A percentile compares a stretch with the other conserved stretches of the same genome.
phyloP scores from a whole-genome alignment of 1,140 invertebrate genomes.

The Euglossa dilemma region DNA sequence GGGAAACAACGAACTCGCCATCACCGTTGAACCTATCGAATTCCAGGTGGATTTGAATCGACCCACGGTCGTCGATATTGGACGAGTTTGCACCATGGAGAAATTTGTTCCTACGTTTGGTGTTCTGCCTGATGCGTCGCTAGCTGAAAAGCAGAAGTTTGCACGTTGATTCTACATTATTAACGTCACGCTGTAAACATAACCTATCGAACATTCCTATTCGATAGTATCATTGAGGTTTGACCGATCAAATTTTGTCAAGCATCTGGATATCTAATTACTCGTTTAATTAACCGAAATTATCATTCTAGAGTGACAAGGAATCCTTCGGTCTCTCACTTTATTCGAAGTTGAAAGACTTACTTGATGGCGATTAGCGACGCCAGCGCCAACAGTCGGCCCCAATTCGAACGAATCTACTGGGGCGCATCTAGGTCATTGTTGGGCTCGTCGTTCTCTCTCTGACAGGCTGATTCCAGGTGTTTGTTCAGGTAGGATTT shows the following conservation, averaged over 20 bases:
- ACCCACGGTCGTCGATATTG: not conserved
- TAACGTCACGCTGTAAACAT: no score
- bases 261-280: no score
- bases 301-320: not conserved
- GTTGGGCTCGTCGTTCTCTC: constrained; percentile 73
- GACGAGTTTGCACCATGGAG: not conserved
- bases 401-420: not conserved
- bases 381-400: not conserved
- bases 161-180: not conserved
- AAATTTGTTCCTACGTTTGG: not conserved
- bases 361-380: constrained; percentile 15
- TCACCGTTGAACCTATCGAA: constrained; percentile 7
- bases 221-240: not conserved
- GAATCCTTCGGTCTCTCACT: not conserved
- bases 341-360: not conserved
- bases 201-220: not conserved
- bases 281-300: fast-evolving
- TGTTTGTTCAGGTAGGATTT: constrained; percentile 99
- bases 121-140: not conserved
- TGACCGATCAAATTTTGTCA: not conserved
- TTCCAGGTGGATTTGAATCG: not conserved
- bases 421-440: constrained; percentile 72
- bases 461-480: constrained; percentile 94
- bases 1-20: not conserved
- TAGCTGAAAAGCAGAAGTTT: constrained; percentile 23